These are phyloP conservation scores for Malurus melanocephalus DNA, from an alignment of 2,113 vertebrate genomes.

Conservation along the genomic window DNA sequence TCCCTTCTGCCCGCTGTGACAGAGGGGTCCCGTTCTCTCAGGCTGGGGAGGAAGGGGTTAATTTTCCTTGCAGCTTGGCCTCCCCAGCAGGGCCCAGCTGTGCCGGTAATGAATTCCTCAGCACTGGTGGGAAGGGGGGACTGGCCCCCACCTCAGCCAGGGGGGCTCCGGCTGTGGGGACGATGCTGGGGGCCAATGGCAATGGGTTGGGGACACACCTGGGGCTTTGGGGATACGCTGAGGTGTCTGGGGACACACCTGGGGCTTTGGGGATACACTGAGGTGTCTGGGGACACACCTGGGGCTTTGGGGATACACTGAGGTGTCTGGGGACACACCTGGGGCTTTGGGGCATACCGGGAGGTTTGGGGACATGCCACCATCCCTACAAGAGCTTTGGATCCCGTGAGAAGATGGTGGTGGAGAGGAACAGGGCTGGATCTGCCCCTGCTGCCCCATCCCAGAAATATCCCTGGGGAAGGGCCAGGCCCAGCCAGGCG, in stretches of 20 bases:
- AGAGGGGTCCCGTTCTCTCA: too few relatives aligned
- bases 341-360: too few relatives aligned
- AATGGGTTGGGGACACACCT: background rate
- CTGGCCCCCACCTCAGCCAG: background rate
- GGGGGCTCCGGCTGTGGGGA: background rate
- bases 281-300: background rate
- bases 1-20: background rate
- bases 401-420: rapidly evolving
- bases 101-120: slow-evolving; percentile 30
- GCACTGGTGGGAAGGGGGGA: background rate
- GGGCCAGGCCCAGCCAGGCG: background rate
- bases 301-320: background rate
- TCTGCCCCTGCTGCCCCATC: background rate
- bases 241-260: background rate
- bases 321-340: background rate
- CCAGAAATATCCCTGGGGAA: background rate
- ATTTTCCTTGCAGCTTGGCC: background rate
- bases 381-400: background rate
- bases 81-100: slow-evolving; percentile 43
- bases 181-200: background rate
- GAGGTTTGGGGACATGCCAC: background rate
- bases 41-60: slow-evolving; percentile 4
- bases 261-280: background rate
- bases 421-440: background rate
- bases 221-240: background rate